Base-by-base conservation (phyloP, 37 sponge, comb jelly and placozoan genomes). In the Spongilla lacustris region DNA sequence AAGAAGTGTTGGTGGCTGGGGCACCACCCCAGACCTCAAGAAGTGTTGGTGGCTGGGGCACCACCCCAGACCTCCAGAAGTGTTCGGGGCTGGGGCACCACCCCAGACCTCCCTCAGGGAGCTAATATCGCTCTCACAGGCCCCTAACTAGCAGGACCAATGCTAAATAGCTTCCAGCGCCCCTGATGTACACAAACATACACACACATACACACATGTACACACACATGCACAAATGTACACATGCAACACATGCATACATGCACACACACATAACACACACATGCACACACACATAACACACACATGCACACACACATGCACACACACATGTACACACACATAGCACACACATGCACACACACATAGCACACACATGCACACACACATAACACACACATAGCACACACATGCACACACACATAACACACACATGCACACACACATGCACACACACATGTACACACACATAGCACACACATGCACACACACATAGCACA, bases 351-450 rank as follows among this genome's bases (percentile, higher is more conserved):
- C 77, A 49, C 67, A 75, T 27, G 5, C 25, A 69, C 28, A 69
- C 41, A 41, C 41, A 41, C 6, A 9, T 4, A n/a, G 38, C 82
- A 81, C 71, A 32, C 50, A 74, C 84, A 83, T 49, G 46, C 77
- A 75, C 85, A 84, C 85, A 84, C 66, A 48, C 77, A 49, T 30
- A 75, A n/a, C n/a, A n/a, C n/a, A n/a, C n/a, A n/a, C n/a, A n/a
- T n/a, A n/a, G n/a, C n/a, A n/a, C n/a, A n/a, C n/a, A n/a, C n/a
- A n/a, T n/a, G n/a, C n/a, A n/a, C n/a, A n/a, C n/a, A n/a, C 23
- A 36, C 2, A 4, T 74, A 74, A 4, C 34, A 29, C 25, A 69
- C 28, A 69, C 41, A 41, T 6, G 6, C 6, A 9, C n/a, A 81
- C 71, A 32, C 50, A 74, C 84, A 83, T 49, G 46, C 77, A 75